These are phyloP conservation scores for Eulithis prunata DNA, from an alignment of 2,888 invertebrate genomes.

Conservation along the genomic window DNA sequence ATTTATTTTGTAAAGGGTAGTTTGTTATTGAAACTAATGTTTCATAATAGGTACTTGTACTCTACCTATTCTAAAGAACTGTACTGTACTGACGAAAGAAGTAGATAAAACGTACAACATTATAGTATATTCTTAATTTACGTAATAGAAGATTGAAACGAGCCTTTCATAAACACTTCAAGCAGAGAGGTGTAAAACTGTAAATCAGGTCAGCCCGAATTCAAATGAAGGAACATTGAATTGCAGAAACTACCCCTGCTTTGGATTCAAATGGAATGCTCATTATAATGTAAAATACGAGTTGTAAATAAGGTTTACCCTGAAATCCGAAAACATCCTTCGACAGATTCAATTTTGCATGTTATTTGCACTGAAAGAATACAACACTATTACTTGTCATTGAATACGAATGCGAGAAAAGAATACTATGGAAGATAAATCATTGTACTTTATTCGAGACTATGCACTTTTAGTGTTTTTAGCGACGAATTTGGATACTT, in stretches of 20 bases:
- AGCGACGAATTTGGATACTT: neutral
- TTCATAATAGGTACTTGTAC: too few species aligned
- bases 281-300: slow-evolving; percentile 56
- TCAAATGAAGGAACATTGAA: slow-evolving; percentile 47
- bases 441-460: slow-evolving; percentile 11
- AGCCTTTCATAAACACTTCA: slow-evolving; percentile 7
- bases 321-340: slow-evolving; percentile 36
- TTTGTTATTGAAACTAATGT: too few species aligned
- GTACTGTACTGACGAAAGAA: too few species aligned
- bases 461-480: neutral
- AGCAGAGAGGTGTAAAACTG: slow-evolving; percentile 13
- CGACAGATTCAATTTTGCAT: slow-evolving; percentile 42
- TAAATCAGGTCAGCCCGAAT: slow-evolving; percentile 50
- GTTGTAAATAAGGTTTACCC: slow-evolving; percentile 46
- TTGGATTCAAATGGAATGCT: slow-evolving; percentile 48
- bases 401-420: slow-evolving; percentile 13
- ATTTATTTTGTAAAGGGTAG: too few species aligned
- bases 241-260: slow-evolving; percentile 43
- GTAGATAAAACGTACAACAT: too few species aligned
- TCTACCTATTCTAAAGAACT: too few species aligned
- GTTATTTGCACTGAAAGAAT: slow-evolving; percentile 36
- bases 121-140: too few species aligned
- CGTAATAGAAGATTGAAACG: neutral
- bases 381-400: slow-evolving; percentile 25
- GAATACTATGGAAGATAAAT: slow-evolving; percentile 8